A percentile compares a stretch with the other conserved stretches of the same genome.
Conservation (phyloP, 1,140 invertebrate species). For the Triops longicaudatus region DNA sequence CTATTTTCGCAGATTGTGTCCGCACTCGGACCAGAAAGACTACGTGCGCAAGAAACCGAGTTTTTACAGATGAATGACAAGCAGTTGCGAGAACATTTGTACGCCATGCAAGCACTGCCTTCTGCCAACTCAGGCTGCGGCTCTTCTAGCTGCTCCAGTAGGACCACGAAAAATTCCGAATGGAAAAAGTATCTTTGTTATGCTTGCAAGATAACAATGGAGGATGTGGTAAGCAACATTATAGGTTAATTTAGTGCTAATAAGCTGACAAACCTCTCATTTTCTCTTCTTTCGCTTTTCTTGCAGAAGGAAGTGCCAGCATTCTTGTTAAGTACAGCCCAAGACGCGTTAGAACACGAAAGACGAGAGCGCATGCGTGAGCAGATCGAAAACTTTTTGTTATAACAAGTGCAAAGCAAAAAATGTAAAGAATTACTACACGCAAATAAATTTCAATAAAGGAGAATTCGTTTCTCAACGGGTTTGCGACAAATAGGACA, state of each 20-base stretch:
- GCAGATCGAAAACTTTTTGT: background rate
- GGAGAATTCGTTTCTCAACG: constrained; percentile 87
- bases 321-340: constrained; percentile 1
- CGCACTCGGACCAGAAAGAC: background rate
- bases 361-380: constrained; percentile 4
- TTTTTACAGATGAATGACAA: constrained; percentile 4
- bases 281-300: background rate
- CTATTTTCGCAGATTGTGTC: background rate
- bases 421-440: background rate
- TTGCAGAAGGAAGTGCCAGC: background rate
- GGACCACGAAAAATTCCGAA: background rate
- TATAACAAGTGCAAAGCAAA: background rate
- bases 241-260: background rate
- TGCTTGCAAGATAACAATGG: background rate
- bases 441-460: constrained; percentile 53
- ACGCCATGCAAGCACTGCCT: background rate
- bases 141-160: background rate
- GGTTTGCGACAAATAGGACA: constrained; percentile 95
- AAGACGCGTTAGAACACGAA: background rate
- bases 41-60: constrained; percentile 1
- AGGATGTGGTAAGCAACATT: background rate
- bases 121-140: background rate
- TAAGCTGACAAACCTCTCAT: background rate
- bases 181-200: background rate
- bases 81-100: background rate